Evolutionary conservation across 2,113 vertebrate genomes (phyloP), one percentile per base, ranked within the genome.

Genomic region (Gallinago paraguaiae): DNA sequence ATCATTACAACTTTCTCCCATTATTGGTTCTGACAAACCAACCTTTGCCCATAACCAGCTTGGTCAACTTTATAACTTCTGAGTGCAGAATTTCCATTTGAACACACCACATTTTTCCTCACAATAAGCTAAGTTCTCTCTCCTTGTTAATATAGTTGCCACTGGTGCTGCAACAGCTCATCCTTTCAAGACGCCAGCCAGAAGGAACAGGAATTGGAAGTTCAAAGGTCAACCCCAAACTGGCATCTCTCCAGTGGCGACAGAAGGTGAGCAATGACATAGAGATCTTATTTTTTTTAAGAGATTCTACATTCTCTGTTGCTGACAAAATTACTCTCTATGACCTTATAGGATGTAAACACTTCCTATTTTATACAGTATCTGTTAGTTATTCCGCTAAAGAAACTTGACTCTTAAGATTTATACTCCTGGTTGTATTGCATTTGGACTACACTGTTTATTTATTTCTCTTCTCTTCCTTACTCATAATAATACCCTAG

Each of bases 401-500:
- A 89, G 70, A 74, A 89, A 39, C 57, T 65, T 54, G 54, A 87
- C 45, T 92, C 20, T 45, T 33, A 68, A 88, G 70, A 89, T 82
- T 61, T 79, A 65, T 85, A 46, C 16, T 90, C 63, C 43, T 82
- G 48, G 20, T 69, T 93, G 75, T 80, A 91, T 15, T 64, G 31
- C 51, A 68, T 81, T 77, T 91, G 72, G 91, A 75, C 31, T 63
- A n/a, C 69, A 78, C 76, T 86, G n/a, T 93, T 94, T 94, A 50
- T 96, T 96, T 93, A 96, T 94, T 88, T 67, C 46, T 94, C 81
- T 88, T 94, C 72, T 75, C 81, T 95, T 68, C 88, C 90, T 91
- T 81, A 82, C 78, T 94, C 75, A 90, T 94, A 95, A 90, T 93
- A 93, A 93, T 85, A 93, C 65, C 91, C 88, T 86, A 87, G 94